Conservation (phyloP, 2,797 vertebrate species). For the Hydrophis major region DNA sequence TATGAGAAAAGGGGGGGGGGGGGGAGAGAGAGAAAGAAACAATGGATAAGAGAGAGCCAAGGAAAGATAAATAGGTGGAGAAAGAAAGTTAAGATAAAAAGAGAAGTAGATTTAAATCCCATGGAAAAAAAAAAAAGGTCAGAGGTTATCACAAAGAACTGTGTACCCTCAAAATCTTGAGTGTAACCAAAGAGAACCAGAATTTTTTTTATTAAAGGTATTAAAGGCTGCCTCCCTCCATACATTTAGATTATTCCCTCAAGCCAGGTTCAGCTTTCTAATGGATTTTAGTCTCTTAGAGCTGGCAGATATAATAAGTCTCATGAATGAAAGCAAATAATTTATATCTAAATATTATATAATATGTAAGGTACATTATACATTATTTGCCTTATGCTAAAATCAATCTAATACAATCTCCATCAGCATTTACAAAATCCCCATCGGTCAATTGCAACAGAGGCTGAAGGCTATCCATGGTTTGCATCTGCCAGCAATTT, state of each 20-base stretch:
- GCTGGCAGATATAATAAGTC: not conserved
- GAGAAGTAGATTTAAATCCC: not conserved
- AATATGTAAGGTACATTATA: not conserved
- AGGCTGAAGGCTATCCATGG: too few relatives aligned
- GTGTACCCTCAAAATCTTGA: not conserved
- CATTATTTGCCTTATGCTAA: too few relatives aligned
- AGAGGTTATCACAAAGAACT: not conserved
- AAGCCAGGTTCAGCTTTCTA: not conserved
- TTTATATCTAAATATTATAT: not conserved
- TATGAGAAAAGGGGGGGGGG: not conserved
- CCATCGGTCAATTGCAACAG: too few relatives aligned
- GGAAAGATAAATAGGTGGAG: not conserved
- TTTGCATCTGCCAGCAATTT: not conserved
- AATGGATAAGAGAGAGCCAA: not conserved
- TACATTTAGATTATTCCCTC: not conserved
- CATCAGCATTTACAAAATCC: too few relatives aligned
- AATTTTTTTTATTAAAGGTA: not conserved
- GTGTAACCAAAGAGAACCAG: not conserved
- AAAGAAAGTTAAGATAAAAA: not conserved
- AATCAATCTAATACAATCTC: too few relatives aligned
- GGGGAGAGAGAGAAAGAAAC: not conserved
- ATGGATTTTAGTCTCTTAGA: not conserved
- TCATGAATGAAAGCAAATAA: not conserved
- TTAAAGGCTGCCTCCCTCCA: not conserved
- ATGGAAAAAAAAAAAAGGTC: not conserved